Evolutionary conservation across 2,888 invertebrate species (phyloP), one percentile per base, ranked within the genome.

Genomic region (Sarcophaga variegata): DNA sequence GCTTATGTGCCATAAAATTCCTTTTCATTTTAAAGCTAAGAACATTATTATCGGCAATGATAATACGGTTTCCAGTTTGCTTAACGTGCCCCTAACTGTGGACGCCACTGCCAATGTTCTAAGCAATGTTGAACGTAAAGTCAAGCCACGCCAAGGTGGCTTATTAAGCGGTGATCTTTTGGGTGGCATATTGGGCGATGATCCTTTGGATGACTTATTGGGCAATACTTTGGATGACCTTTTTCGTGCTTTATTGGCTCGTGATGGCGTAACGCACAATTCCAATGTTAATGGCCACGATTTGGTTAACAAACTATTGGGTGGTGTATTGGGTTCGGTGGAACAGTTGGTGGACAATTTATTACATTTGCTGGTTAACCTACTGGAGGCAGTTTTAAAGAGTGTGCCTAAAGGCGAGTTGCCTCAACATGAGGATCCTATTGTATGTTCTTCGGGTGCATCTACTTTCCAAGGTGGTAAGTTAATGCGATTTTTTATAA

Each of bases 21-120:
- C 0, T 45, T 14, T 14, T 37, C 37, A 37, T 22, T 14, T 17
- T 17, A 10, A 14, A 64, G 74, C 22, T 20, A 37, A 60, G 14
- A 60, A 37, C 11, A 77, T 59, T 60, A 88, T 85, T n/a, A 63
- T 27, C 4, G 88, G 86, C 1, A 66, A 77, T 63, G 45, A 63
- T 22, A 88, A 88, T 64, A 75, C 10, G 8, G 60, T 81, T 0
- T 60, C 66, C 1, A 80, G 59, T 27, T 37, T 74, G 8, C 8
- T 81, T 1, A 74, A 84, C 20, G 59, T 67, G 0, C 71, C 64
- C 59, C 60, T 82, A 8, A 77, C 80, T 67, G 70, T 80, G 1
- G 71, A 83, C 76, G 75, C 76, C 11, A 22, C 71, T 4, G 67
- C 77, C 3, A 87, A 88, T 79, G 10, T 83, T 11, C 66, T 88